phyloP scores from a whole-genome alignment of 37 sponge, comb jelly and placozoan genomes.

The Agelas oroides region DNA sequence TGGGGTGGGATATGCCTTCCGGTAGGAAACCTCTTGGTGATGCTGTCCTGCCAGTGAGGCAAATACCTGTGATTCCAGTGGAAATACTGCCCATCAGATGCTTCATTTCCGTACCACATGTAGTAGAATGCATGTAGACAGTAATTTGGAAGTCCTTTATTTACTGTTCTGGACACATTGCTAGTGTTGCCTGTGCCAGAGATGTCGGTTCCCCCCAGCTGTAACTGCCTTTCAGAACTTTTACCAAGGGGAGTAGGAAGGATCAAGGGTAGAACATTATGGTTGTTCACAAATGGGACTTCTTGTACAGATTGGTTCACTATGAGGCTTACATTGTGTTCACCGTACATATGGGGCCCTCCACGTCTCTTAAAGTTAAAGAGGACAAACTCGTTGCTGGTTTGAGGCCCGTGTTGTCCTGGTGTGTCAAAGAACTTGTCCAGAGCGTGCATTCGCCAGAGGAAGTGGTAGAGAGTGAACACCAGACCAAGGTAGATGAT shows the following conservation, averaged over 20 bases:
- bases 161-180: too few species aligned
- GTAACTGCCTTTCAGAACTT: too few species aligned
- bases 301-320: too few species aligned
- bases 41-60: constrained; percentile 78
- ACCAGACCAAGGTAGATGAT: constrained; percentile 29
- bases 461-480: constrained; percentile 6
- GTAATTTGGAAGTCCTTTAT: constrained; percentile 56
- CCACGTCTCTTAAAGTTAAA: constrained; percentile 40
- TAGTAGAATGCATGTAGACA: constrained; percentile 88
- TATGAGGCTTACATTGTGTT: too few species aligned
- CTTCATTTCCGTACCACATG: constrained; percentile 80
- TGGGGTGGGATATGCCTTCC: constrained; percentile 82
- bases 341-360: background rate
- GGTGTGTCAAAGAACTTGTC: constrained; percentile 4
- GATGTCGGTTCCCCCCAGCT: too few species aligned
- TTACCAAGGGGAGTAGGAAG: background rate
- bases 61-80: constrained; percentile 93
- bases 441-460: background rate
- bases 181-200: too few species aligned
- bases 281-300: background rate
- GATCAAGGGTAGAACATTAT: background rate
- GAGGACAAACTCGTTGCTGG: constrained; percentile 35
- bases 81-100: constrained; percentile 70
- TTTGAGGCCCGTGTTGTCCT: background rate
- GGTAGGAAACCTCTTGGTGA: constrained; percentile 44